Percentiles rank a stretch among this genome's conserved stretches.
Conservation (phyloP, 2,888 invertebrate species). For the Agapetus fuscipes region DNA sequence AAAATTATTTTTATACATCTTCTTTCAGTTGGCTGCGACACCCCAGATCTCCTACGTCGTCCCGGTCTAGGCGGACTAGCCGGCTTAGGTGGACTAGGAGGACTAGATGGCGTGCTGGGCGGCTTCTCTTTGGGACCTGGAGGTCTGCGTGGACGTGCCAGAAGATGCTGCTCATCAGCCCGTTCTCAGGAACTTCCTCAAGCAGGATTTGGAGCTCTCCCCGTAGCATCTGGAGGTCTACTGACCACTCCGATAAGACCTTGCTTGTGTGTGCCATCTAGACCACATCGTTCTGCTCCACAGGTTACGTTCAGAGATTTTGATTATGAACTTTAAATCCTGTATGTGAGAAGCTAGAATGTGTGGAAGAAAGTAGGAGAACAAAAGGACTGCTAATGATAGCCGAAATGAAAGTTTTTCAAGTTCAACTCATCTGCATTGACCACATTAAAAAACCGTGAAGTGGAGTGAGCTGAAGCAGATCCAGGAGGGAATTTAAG, state of each 20-base stretch:
- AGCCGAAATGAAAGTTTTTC: no score
- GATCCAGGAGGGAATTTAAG: no score
- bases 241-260: conserved; percentile 16
- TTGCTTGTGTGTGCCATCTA: conserved; percentile 13
- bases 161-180: conserved; percentile 31
- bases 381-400: no score
- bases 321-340: conserved; percentile 19
- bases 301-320: conserved; percentile 47
- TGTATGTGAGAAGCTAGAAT: no score
- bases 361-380: no score
- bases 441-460: no score
- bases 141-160: conserved; percentile 31
- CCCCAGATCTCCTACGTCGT: conserved; percentile 37
- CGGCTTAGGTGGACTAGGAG: conserved; percentile 22
- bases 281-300: conserved; percentile 40
- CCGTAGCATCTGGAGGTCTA: no score
- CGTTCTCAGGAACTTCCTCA: conserved; percentile 14
- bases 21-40: conserved; percentile 33
- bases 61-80: conserved; percentile 28
- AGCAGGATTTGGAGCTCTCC: conserved; percentile 25
- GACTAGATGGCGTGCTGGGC: conserved; percentile 28
- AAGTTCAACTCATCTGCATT: no score
- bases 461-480: no score
- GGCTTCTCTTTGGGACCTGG: conserved; percentile 26
- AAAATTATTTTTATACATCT: no score